Percentiles rank a stretch among this genome's conserved stretches.
These are phyloP conservation scores for Hesperia comma DNA, from an alignment of 2,888 invertebrate genomes.

Conservation along the genomic window DNA sequence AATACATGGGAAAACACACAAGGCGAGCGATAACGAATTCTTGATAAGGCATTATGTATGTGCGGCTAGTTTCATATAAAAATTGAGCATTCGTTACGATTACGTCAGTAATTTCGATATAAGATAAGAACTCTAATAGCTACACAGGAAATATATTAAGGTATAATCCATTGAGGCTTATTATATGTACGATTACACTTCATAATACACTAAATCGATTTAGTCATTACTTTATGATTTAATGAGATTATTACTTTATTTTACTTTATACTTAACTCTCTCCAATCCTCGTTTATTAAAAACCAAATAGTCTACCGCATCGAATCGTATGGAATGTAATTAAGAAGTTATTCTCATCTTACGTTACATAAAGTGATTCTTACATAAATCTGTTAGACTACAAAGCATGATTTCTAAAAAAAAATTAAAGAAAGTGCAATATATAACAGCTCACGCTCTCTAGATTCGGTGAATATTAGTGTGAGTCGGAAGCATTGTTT, in stretches of 20 bases:
- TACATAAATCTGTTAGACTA: conserved; percentile 49
- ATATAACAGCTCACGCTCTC: conserved; percentile 49
- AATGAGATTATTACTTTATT: too few species aligned
- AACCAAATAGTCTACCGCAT: too few species aligned
- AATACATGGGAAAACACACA: conserved; percentile 3
- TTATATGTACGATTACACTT: background rate
- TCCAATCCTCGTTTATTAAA: too few species aligned
- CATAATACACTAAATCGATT: too few species aligned
- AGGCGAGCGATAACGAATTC: conserved; percentile 1
- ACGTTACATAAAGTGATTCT: conserved; percentile 17
- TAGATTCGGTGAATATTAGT: conserved; percentile 52
- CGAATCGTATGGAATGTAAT: background rate
- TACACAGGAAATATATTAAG: conserved; percentile 30
- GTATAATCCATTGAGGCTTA: background rate
- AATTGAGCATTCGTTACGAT: conserved; percentile 5
- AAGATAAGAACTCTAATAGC: conserved; percentile 32
- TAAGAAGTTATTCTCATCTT: background rate
- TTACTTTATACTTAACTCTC: too few species aligned
- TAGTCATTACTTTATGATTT: too few species aligned
- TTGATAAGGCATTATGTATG: conserved; percentile 2
- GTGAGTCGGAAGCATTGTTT: conserved; percentile 60
- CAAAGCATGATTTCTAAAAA: conserved; percentile 52
- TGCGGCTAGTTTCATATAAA: conserved; percentile 7
- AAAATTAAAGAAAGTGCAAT: conserved; percentile 48
- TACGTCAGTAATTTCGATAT: conserved; percentile 26